These are phyloP conservation scores for Teinopalpus imperialis DNA, from an alignment of 2,888 invertebrate genomes.

Conservation along the genomic window DNA sequence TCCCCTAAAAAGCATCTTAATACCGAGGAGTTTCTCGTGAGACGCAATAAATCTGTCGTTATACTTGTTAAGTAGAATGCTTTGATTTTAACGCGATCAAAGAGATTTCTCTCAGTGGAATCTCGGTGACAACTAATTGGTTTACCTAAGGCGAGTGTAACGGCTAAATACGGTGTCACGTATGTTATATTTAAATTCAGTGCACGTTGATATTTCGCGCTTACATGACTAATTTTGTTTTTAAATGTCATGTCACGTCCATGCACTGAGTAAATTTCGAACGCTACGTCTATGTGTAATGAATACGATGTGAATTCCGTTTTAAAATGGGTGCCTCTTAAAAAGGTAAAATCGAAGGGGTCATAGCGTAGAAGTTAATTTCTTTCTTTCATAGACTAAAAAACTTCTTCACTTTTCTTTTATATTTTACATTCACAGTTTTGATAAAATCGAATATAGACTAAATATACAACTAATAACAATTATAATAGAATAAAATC, in stretches of 20 bases:
- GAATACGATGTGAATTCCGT: slow-evolving; percentile 31
- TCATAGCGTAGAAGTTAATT: no score
- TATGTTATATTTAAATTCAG: slow-evolving; percentile 40
- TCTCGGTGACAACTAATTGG: slow-evolving; percentile 70
- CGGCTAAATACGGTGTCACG: slow-evolving; percentile 50
- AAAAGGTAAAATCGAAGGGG: neutral
- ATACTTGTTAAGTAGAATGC: slow-evolving; percentile 66
- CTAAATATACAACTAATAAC: no score
- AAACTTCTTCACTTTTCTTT: no score
- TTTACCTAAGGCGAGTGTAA: slow-evolving; percentile 45
- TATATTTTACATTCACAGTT: no score
- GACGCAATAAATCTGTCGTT: slow-evolving; percentile 72
- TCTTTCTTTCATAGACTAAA: no score
- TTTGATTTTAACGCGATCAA: slow-evolving; percentile 73
- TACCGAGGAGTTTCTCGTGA: slow-evolving; percentile 55
- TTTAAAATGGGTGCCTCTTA: slow-evolving; percentile 6
- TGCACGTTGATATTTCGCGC: slow-evolving; percentile 44
- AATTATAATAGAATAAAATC: no score
- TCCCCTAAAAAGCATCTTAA: slow-evolving; percentile 45
- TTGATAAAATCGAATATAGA: no score
- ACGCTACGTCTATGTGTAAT: slow-evolving; percentile 36
- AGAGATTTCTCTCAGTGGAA: slow-evolving; percentile 55
- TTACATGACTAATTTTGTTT: slow-evolving; percentile 55
- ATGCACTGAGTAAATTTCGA: slow-evolving; percentile 44
- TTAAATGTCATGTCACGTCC: slow-evolving; percentile 66